phyloP scores from a whole-genome alignment of 2,113 vertebrate genomes.

The Onychostruthus taczanowskii region DNA sequence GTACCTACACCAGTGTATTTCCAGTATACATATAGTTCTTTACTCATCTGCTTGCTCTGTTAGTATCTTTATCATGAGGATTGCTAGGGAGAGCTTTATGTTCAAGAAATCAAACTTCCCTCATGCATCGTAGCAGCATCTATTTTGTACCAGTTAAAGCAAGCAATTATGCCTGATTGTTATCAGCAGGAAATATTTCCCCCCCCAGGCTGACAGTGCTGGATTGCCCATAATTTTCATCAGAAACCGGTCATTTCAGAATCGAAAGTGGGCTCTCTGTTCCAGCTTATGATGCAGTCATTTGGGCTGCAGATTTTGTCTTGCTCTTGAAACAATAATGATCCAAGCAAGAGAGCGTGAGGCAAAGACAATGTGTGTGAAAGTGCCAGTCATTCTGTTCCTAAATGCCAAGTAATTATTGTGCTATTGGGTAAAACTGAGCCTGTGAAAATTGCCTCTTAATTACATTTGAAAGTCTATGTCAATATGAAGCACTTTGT shows the following conservation, averaged over 20 bases:
- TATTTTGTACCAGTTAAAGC: background rate
- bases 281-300: background rate
- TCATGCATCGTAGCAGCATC: background rate
- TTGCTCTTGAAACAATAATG: slow-evolving; percentile 41
- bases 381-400: slow-evolving; percentile 43
- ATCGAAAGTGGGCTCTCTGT: background rate
- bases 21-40: background rate
- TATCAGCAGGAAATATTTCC: slow-evolving; percentile 14
- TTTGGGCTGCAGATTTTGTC: slow-evolving; percentile 32
- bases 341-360: background rate
- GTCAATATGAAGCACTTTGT: slow-evolving; percentile 58
- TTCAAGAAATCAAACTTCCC: background rate
- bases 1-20: background rate
- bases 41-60: background rate
- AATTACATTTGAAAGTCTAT: slow-evolving; percentile 70
- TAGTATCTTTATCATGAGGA: background rate
- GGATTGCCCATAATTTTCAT: slow-evolving; percentile 52
- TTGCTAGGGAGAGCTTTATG: background rate
- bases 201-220: slow-evolving; percentile 7
- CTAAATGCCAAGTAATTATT: slow-evolving; percentile 43
- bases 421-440: slow-evolving; percentile 13
- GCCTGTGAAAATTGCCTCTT: slow-evolving; percentile 52
- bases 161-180: background rate
- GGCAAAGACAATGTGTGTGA: background rate
- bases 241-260: background rate